Evolutionary conservation across 2,888 invertebrate genomes (phyloP), one percentile per base, ranked within the genome.

Genomic region (Lutraria lutraria): DNA sequence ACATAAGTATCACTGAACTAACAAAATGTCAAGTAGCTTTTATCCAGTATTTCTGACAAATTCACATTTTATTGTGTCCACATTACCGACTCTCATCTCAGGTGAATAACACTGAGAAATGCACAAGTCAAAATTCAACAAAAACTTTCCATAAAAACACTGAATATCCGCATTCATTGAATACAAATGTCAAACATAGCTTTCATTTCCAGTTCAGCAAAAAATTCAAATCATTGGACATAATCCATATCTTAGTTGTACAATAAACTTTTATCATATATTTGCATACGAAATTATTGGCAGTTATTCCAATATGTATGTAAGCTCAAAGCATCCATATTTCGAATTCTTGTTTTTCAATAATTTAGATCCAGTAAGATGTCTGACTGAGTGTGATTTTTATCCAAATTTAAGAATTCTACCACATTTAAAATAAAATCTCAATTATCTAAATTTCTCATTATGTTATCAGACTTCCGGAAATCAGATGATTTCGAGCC

Each of bases 141-240:
- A 68, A 68, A 68, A 68, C 25, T 25, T 68, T 25, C 25, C 63
- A n/a, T 68, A 68, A 68, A 68, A 68, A 25, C 63, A n/a, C n/a
- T 68, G n/a, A n/a, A 68, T 68, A 68, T 68, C n/a, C 25, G 25
- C 25, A 68, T 68, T 13, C 63, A 68, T 68, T 68, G 25, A 68
- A 68, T 68, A 68, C n/a, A n/a, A 68, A 68, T 68, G 63, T 68
- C 25, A 25, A 68, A 68, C 21, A 25, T 68, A 12, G 21, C n/a
- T 8, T 60, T 0, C 63, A 68, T 25, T 68, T 68, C 63, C 25
- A 1, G 25, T 25, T 8, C 6, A 25, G 25, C 63, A 68, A 68
- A 68, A 68, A 68, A 1, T 19, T n/a, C 43, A 43, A 25, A 68
- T 25, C 63, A 68, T 6, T 68, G 63, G 25, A 68, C 63, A 25